Conservation (phyloP, 2,888 invertebrate species). For the Athalia circularis region DNA sequence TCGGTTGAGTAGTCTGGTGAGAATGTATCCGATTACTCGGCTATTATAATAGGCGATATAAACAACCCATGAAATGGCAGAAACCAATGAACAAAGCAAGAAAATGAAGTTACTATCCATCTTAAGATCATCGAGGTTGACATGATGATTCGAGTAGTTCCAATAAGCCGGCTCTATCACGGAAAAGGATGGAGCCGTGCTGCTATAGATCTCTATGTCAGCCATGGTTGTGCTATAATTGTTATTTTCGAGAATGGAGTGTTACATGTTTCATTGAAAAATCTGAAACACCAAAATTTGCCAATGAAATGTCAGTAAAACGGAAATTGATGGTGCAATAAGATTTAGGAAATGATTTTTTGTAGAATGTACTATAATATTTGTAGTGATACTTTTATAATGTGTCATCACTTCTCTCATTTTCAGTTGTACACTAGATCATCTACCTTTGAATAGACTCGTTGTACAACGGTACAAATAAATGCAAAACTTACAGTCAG, state of each 20-base stretch:
- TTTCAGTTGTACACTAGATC: not conserved
- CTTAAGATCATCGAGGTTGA: slow-evolving; percentile 81
- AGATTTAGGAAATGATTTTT: not conserved
- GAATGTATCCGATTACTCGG: slow-evolving; percentile 90
- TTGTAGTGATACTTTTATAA: not conserved
- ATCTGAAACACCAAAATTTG: slow-evolving; percentile 19
- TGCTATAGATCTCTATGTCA: slow-evolving; percentile 60
- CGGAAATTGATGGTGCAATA: not conserved
- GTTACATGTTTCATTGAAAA: slow-evolving; percentile 30
- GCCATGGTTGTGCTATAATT: slow-evolving; percentile 56
- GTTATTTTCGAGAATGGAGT: not conserved
- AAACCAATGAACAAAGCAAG: slow-evolving; percentile 87
- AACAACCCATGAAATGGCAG: slow-evolving; percentile 92
- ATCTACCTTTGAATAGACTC: not conserved
- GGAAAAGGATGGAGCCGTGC: slow-evolving; percentile 64
- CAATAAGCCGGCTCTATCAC: slow-evolving; percentile 74
- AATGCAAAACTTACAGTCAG: too few species aligned
- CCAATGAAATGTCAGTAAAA: not conserved
- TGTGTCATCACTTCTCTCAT: not conserved
- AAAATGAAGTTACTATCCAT: slow-evolving; percentile 87
- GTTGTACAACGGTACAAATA: too few species aligned
- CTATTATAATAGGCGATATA: slow-evolving; percentile 97
- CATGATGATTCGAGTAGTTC: slow-evolving; percentile 79
- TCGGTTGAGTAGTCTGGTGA: slow-evolving; percentile 91
- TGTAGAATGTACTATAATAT: not conserved